phyloP scores from a whole-genome alignment of 2,113 vertebrate genomes.

The Dicerorhinus sumatrensis region DNA sequence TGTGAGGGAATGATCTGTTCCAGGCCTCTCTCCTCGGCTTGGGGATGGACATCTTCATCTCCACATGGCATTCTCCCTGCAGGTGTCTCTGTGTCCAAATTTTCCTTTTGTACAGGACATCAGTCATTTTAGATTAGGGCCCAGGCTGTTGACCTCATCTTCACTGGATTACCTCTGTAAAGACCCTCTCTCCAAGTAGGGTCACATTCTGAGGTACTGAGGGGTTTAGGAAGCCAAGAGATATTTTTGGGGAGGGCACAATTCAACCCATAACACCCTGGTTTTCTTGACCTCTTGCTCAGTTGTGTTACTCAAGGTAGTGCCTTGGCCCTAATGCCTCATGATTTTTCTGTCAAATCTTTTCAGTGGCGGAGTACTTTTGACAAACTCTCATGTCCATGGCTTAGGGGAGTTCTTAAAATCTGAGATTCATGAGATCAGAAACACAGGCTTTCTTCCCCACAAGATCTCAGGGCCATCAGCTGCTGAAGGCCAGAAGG shows the following conservation, averaged over 20 bases:
- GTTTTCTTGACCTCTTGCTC: background rate
- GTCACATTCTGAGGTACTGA: background rate
- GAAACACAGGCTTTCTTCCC: background rate
- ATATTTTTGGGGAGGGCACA: rapidly evolving
- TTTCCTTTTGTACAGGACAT: background rate
- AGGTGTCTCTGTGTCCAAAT: background rate
- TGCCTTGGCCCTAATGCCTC: background rate
- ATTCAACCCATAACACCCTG: rapidly evolving
- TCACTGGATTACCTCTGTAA: background rate
- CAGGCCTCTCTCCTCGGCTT: background rate
- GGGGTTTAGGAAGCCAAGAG: background rate
- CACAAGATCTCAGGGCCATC: background rate
- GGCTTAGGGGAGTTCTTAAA: background rate
- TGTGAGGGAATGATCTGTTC: no score
- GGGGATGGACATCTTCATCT: rapidly evolving
- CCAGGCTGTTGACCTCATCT: background rate
- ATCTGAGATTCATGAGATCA: background rate
- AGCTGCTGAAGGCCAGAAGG: rapidly evolving
- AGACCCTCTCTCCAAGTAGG: background rate
- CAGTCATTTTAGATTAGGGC: background rate
- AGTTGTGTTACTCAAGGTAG: background rate
- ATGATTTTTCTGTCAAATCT: background rate
- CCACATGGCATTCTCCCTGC: rapidly evolving
- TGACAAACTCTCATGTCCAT: background rate
- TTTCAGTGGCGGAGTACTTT: background rate